Base-by-base conservation (phyloP, 2,888 invertebrate genomes). In the Drosophila nr. perissopoda region DNA sequence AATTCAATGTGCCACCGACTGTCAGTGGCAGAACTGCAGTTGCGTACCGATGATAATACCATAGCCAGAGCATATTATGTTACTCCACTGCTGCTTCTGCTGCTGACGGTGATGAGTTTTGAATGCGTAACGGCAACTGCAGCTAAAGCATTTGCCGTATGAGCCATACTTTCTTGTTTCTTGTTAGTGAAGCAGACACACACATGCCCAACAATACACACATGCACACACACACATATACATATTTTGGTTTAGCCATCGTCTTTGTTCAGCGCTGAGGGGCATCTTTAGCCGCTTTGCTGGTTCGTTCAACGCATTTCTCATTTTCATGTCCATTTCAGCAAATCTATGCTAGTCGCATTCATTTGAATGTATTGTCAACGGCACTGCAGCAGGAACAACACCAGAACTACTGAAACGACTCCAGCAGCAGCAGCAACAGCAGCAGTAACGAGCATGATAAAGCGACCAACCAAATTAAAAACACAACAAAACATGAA, bases 281-380 rank as follows among this genome's bases (percentile, higher is more conserved):
- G 56, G 61, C 61, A 49, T 62, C 73, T 83, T 82, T 83, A 88
- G 86, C 73, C 71, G 87, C 83, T 86, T 86, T 73, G 72, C 72
- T 80, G 87, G 89, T 90, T 86, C 90, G 87, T 88, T 90, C 90
- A 78, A 80, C 90, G 87, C 87, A 90, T 90, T 90, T 86, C 90
- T 86, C 90, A 88, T 86, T 90, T 88, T 90, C 90, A 69, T 86
- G 90, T 86, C 89, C 85, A 90, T 86, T 86, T 83, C 63, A 69
- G 83, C 65, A 76, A 75, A 69, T 65, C 65, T 69, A 63, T 66
- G 70, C 66, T 53, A 68, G 65, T 61, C 54, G 54, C 73, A 83
- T 71, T 66, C 79, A 85, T 85, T 80, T 76, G 81, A 88, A 83
- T 86, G 87, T 86, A 86, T 86, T 90, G 85, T 83, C 85, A 90